Evolutionary conservation across 2,797 vertebrate genomes (phyloP), one percentile per base, ranked within the genome.

Genomic region (Tenualosa ilisha): DNA sequence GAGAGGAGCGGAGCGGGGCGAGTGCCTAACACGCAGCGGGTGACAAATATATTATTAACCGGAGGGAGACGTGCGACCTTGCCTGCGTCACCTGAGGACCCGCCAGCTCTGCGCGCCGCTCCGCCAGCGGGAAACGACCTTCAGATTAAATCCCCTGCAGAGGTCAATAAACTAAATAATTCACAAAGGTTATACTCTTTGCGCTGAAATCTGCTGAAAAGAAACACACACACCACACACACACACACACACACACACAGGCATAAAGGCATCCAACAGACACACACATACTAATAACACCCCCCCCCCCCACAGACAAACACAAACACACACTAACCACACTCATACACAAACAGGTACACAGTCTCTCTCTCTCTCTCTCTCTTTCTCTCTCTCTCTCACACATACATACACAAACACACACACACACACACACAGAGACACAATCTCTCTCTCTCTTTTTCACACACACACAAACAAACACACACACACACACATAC

Each of bases 151-250:
- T 95, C 95, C 95, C 95, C 94, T 1, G 86, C 93, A 94, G 94
- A 96, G 95, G 95, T 96, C 95, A 96, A 95, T 95, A 94, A 94
- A 95, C 95, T 96, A 96, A 96, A 96, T 96, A 95, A 96, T 96
- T 96, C 95, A 96, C 94, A 95, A 95, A 96, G 95, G 96, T 95
- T 94, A 94, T 91, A 91, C 81, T 86, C 91, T 94, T 94, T 94
- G 91, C 89, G 89, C 93, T 93, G 93, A 94, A 95, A 95, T 94
- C 92, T 89, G 93, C 92, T 89, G 84, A 93, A 94, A 87, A 84
- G 84, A 87, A 89, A 72, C 63, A 83, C 75, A 83, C 84, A 88
- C 86, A 83, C 84, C 68, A 43, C 37, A 40, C 13, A 75, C 68
- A 72, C 6, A 31, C 65, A 72, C 31, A 72, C 31, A 72, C 65